Conservation (phyloP, 2,113 vertebrate species). For the Sciurus niger region DNA sequence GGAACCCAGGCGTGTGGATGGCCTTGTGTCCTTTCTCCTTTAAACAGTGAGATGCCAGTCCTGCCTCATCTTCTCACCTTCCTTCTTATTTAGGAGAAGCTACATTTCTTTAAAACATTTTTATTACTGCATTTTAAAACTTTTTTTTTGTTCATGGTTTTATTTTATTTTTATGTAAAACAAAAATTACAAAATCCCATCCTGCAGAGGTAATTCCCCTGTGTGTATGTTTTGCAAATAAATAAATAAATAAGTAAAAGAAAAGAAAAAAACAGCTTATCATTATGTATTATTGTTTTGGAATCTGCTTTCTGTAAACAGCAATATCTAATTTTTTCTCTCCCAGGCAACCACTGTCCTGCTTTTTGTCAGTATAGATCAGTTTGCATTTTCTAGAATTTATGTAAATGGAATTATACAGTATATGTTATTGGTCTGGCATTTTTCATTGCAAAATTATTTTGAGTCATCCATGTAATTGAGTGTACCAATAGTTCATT, state of each 20-base stretch:
- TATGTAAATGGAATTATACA: background rate
- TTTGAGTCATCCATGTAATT: background rate
- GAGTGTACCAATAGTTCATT: background rate
- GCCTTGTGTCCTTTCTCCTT: background rate
- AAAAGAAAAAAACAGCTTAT: background rate
- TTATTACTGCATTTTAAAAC: background rate
- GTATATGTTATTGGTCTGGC: background rate
- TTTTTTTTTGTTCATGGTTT: background rate
- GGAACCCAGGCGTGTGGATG: background rate
- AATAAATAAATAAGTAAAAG: too few relatives aligned
- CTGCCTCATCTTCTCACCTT: background rate
- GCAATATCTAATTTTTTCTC: background rate
- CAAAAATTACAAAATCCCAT: slow-evolving; percentile 15
- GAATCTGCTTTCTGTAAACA: background rate
- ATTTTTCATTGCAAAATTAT: background rate
- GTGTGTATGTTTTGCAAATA: background rate
- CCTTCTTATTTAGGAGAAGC: background rate
- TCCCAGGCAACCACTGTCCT: background rate
- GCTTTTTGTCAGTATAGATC: background rate
- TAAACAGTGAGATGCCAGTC: background rate
- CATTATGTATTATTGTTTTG: background rate
- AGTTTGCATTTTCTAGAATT: slow-evolving; percentile 10
- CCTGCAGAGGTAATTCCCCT: background rate
- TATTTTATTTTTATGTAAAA: slow-evolving; percentile 29
- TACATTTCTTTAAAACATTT: background rate